Evolutionary conservation across 2,888 invertebrate genomes (phyloP).

Genomic region (Dorcus parallelipipedus): DNA sequence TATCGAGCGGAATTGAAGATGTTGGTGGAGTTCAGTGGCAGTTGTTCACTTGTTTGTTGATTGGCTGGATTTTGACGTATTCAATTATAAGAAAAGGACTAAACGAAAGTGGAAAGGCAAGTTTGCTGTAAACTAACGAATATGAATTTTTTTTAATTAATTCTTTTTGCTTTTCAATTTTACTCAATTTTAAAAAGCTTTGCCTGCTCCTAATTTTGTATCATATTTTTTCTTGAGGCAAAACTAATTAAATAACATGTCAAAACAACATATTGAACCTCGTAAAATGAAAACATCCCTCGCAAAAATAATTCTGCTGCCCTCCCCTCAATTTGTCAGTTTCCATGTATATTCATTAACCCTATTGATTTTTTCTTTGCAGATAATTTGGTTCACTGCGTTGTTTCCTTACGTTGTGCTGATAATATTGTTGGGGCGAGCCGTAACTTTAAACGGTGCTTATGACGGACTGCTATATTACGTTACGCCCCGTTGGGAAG

Average conservation of each 20-base stretch:
- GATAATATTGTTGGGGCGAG: conserved; percentile 61
- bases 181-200: too few relatives aligned
- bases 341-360: too few relatives aligned
- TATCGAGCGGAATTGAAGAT: conserved; percentile 58
- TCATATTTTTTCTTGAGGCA: too few relatives aligned
- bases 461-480: conserved; percentile 63
- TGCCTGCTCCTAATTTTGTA: too few relatives aligned
- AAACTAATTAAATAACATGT: too few relatives aligned
- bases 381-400: conserved; percentile 75
- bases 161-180: too few relatives aligned
- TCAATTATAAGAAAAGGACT: conserved; percentile 70
- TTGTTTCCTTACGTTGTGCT: conserved; percentile 71
- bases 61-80: conserved; percentile 69
- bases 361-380: conserved; percentile 23
- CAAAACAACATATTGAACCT: too few relatives aligned
- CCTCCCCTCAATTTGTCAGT: too few relatives aligned
- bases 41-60: conserved; percentile 59
- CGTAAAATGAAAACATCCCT: too few relatives aligned
- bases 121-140: neutral
- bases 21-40: conserved; percentile 68
- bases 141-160: too few relatives aligned
- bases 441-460: conserved; percentile 67
- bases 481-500: conserved; percentile 61
- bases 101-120: conserved; percentile 71
- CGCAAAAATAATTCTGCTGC: too few relatives aligned